phyloP scores from a whole-genome alignment of 2,888 invertebrate species.

The Salticus scenicus region DNA sequence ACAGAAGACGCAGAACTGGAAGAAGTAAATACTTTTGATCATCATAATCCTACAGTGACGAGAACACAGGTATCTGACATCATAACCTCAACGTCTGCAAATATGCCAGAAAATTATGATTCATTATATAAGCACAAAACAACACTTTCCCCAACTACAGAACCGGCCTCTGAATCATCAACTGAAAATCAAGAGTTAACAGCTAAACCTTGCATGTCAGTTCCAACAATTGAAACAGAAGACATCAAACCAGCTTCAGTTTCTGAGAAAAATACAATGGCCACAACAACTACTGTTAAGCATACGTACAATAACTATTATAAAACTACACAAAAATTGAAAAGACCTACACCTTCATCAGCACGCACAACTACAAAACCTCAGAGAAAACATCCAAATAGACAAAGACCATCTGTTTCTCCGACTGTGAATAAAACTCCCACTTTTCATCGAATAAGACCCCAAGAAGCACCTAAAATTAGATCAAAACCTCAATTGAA shows the following conservation, averaged over 20 bases:
- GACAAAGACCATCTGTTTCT: not conserved
- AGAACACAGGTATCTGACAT: not conserved
- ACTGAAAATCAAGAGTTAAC: not conserved
- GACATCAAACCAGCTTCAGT: not conserved
- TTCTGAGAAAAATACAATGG: not conserved
- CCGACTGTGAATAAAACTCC: not conserved
- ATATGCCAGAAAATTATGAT: not conserved
- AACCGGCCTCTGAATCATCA: not conserved
- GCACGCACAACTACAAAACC: constrained; percentile 25
- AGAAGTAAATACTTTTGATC: not conserved
- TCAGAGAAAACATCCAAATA: constrained; percentile 22
- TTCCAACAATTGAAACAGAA: not conserved
- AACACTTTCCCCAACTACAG: not conserved
- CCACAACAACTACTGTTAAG: not conserved
- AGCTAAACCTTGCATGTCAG: constrained; percentile 21
- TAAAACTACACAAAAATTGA: not conserved
- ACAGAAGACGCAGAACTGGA: not conserved
- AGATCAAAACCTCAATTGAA: constrained; percentile 25
- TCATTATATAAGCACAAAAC: not conserved
- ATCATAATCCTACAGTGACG: not conserved
- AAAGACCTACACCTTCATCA: not conserved
- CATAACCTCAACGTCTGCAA: not conserved
- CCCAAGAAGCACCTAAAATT: not conserved
- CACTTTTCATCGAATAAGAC: not conserved
- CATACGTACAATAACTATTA: not conserved